Base-by-base conservation (phyloP, 2,113 vertebrate genomes). In the Ammodytes dubius region DNA sequence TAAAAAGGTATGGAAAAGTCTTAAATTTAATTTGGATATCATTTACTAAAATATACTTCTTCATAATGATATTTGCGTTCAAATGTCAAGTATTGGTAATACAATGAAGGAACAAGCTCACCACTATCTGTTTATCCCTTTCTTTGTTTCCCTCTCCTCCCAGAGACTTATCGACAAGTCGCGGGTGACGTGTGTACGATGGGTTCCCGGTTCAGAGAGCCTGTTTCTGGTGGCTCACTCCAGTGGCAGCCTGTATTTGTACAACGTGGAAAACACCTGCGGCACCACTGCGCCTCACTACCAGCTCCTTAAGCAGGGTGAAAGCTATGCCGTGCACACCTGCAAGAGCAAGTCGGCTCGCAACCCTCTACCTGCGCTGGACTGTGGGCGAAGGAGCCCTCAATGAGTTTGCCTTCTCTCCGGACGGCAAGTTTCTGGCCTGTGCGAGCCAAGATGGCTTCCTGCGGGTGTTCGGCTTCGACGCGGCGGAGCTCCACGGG, bases 151-250 rank as follows among this genome's bases (percentile, higher is more conserved):
- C 40, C 14, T 40, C 10, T 35, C n/a, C 11, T 93, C 85, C 89
- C 96, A 99, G 98, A 98, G 98, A 95, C 96, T 99, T 87, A 99
- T 99, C 93, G 98, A 99, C 96, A 99, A 99, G 95, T 98, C 98
- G 9, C 95, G 98, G 87, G 98, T 99, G 75, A 99, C 98, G 19
- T 99, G 98, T 94, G 97, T 99, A 88, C 97, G 95, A 96, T 99
- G 98, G 98, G 98, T 99, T 10, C 98, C 98, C 12, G 98, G 98
- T 87, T 99, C 98, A 42, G 98, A 99, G 95, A 99, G 96, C 92
- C 97, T 99, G 86, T 99, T 99, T 89, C 94, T 99, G 87, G 98
- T 99, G 91, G 97, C 97, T 87, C 98, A 99, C 93, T 97, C 98
- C 84, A 99, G 97, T 70, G 98, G 98, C 90, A 98, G 90, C 95